Evolutionary conservation across 2,888 invertebrate species (phyloP).

Genomic region (Cremastinae sp.): DNA sequence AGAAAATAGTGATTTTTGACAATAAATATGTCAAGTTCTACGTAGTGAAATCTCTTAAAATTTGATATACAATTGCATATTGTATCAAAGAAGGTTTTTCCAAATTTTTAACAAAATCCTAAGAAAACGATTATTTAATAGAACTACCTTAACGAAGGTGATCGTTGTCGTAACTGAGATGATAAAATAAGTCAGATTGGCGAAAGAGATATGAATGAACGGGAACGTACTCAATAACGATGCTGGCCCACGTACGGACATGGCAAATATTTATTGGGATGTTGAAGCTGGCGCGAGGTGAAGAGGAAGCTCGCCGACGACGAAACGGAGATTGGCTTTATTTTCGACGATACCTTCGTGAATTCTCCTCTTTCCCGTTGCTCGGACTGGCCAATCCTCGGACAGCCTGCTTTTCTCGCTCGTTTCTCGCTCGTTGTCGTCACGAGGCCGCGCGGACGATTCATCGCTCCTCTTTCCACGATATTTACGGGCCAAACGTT

Average conservation of each 20-base stretch:
- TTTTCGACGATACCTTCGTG: constrained; percentile 38
- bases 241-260: constrained; percentile 70
- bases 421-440: constrained; percentile 45
- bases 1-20: too few relatives aligned
- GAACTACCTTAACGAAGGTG: too few relatives aligned
- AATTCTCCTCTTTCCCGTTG: constrained; percentile 32
- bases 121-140: too few relatives aligned
- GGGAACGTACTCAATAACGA: constrained; percentile 68
- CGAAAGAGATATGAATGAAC: background rate
- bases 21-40: too few relatives aligned
- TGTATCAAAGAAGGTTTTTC: too few relatives aligned
- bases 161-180: background rate
- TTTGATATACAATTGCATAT: too few relatives aligned
- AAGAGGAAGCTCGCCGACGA: constrained; percentile 40
- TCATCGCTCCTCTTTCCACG: constrained; percentile 49
- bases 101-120: too few relatives aligned
- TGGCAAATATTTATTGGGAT: constrained; percentile 70
- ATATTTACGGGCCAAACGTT: constrained; percentile 64
- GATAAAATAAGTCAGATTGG: background rate
- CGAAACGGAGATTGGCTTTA: constrained; percentile 22
- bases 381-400: constrained; percentile 12
- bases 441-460: constrained; percentile 35
- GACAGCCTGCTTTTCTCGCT: constrained; percentile 37
- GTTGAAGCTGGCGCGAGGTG: constrained; percentile 62
- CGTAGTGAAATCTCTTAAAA: too few relatives aligned